Conservation (phyloP, 2,797 vertebrate species). For the Xiphorhynchus erythropygius region DNA sequence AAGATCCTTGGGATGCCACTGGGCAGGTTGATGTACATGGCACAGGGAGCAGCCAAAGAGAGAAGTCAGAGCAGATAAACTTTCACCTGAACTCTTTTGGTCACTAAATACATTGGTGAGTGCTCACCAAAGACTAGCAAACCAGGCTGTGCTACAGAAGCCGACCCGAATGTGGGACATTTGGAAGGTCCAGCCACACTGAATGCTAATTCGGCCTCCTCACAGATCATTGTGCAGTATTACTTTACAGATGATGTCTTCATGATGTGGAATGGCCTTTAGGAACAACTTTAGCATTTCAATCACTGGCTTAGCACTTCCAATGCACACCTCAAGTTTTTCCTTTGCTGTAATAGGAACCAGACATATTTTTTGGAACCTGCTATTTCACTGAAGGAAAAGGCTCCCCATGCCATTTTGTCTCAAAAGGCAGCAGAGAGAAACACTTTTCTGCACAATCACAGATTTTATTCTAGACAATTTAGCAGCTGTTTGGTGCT, state of each 20-base stretch:
- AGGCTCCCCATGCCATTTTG: constrained; percentile 26
- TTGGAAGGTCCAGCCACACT: neutral
- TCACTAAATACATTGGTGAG: neutral
- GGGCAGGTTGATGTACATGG: fast-evolving
- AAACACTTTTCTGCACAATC: neutral
- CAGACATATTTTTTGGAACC: constrained; percentile 64
- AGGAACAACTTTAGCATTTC: constrained; percentile 66
- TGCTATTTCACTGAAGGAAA: constrained; percentile 33
- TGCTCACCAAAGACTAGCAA: neutral
- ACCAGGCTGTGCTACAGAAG: neutral
- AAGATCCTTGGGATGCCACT: neutral
- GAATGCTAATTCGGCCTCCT: constrained; percentile 5
- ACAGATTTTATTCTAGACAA: neutral
- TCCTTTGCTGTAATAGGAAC: constrained; percentile 65
- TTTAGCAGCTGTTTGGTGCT: neutral
- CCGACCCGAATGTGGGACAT: neutral
- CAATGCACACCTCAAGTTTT: constrained; percentile 64
- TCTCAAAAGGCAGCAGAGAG: constrained; percentile 14
- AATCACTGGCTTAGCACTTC: constrained; percentile 71
- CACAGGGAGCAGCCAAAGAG: neutral
- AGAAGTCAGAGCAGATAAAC: neutral
- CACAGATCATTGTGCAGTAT: constrained; percentile 55
- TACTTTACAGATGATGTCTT: constrained; percentile 68
- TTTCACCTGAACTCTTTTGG: neutral
- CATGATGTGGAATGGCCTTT: constrained; percentile 58